Evolutionary conservation across 2,797 vertebrate genomes (phyloP), one percentile per base, ranked within the genome.

Genomic region (Eutrigla gurnardus): DNA sequence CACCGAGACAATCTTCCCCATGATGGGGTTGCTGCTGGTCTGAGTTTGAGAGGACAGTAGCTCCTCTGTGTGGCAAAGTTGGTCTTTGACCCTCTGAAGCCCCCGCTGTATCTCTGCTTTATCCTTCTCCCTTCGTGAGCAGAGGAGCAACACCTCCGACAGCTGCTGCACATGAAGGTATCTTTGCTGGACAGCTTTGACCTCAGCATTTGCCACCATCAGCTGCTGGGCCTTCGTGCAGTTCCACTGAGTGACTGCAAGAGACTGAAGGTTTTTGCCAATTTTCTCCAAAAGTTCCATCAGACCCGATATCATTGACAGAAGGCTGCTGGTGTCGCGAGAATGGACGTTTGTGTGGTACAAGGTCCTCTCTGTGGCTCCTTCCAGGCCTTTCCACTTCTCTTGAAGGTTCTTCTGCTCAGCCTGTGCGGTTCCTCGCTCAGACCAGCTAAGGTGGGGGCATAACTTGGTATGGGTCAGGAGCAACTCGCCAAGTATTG

Each of bases 351-450:
- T 77, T 17, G 95, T 89, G 42, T 86, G 93, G 70, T 95, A 89
- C 6, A 92, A 76, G 15, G 85, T 91, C 82, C 87, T 95, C 63
- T 96, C 94, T 12, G 93, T 82, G 5, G 82, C 76, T 8, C 89
- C 93, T 49, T 96, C 93, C 53, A 95, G 81, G 3, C 81, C 82
- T 59, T 92, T 93, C 96, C 96, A 97, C 61, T 88, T 84, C 3
- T 77, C 86, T 47, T 96, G 96, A 4, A 97, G 91, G 10, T 88
- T 91, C 53, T 81, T 92, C 72, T 95, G 91, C 9, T 95, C 93
- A 35, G 74, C 92, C 65, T 92, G 89, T 0, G 93, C 88, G 11
- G 92, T 73, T 43, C 92, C 92, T 78, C 81, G 93, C 73, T 97
- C 95, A 73, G 93, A 89, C 50, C 62, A 85, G 1, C 92, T 94